A percentile compares a stretch with the other conserved stretches of the same genome.
Evolutionary conservation across 2,797 vertebrate genomes (phyloP).

Genomic region (Eulemur rubriventer): DNA sequence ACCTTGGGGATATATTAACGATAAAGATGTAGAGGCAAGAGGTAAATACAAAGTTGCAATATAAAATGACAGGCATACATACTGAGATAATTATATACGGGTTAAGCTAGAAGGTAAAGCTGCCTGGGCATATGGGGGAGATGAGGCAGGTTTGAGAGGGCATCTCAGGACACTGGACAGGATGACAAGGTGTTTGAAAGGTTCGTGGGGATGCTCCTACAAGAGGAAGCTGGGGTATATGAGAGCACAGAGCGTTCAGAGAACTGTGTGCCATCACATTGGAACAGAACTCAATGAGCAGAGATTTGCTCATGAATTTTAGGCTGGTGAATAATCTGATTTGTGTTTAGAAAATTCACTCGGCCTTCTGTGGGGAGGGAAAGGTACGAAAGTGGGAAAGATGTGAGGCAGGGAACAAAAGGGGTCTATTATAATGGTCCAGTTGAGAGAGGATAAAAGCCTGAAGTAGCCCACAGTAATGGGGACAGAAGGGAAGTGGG

Average conservation of each 20-base stretch:
- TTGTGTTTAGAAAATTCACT: slow-evolving; percentile 4
- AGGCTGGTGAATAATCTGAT: neutral
- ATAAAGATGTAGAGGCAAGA: neutral
- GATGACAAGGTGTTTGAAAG: neutral
- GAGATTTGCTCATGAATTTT: neutral
- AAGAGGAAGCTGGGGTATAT: neutral
- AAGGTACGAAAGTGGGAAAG: neutral
- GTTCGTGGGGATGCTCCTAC: neutral
- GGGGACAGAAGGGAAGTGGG: neutral
- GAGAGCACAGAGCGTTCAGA: neutral
- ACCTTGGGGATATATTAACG: neutral
- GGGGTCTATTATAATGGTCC: neutral
- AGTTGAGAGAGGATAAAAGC: neutral
- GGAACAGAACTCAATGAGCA: neutral
- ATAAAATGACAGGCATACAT: neutral
- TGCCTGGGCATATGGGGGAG: neutral
- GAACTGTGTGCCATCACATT: neutral
- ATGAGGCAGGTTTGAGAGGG: neutral
- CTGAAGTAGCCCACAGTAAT: neutral
- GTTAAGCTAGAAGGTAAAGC: neutral
- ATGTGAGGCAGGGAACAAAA: neutral
- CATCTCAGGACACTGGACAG: neutral
- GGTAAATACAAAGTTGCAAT: neutral
- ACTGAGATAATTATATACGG: neutral
- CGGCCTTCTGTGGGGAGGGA: neutral